A percentile compares a stretch with the other conserved stretches of the same genome.
Conservation (phyloP, 1,140 invertebrate species). For the Cotesia chilonis region DNA sequence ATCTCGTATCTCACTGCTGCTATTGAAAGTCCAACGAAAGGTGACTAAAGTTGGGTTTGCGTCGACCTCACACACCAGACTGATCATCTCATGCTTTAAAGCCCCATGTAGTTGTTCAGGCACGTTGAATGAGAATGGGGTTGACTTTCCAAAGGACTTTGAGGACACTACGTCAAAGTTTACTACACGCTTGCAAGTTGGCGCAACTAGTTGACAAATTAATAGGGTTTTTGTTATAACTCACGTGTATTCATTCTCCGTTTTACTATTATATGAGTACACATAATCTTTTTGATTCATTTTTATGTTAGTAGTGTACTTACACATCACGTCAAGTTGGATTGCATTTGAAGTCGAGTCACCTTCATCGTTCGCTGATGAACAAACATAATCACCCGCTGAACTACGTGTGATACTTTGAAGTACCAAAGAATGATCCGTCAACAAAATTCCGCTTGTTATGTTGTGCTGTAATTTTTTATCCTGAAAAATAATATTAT, state of each 20-base stretch:
- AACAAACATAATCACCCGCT: slow-evolving; percentile 83
- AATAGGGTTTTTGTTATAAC: slow-evolving; percentile 25
- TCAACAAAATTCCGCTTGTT: slow-evolving; percentile 80
- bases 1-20: slow-evolving; percentile 82
- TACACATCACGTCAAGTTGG: slow-evolving; percentile 83
- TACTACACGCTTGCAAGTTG: slow-evolving; percentile 60
- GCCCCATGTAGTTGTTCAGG: slow-evolving; percentile 56
- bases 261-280: too few species aligned
- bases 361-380: slow-evolving; percentile 81
- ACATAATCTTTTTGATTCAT: too few species aligned
- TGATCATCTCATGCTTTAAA: slow-evolving; percentile 64
- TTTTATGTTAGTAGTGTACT: slow-evolving; percentile 61
- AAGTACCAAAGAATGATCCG: slow-evolving; percentile 82
- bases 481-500: slow-evolving; percentile 65
- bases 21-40: slow-evolving; percentile 91
- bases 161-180: slow-evolving; percentile 36
- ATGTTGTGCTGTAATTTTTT: slow-evolving; percentile 80
- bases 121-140: slow-evolving; percentile 47
- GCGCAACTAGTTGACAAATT: slow-evolving; percentile 34
- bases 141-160: slow-evolving; percentile 45
- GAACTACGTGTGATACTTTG: slow-evolving; percentile 83
- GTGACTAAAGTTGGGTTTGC: slow-evolving; percentile 81
- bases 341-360: slow-evolving; percentile 82
- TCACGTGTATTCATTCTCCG: neutral
- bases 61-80: slow-evolving; percentile 82